Conservation (phyloP, 2,797 vertebrate genomes). For the Sebastes steindachneri region DNA sequence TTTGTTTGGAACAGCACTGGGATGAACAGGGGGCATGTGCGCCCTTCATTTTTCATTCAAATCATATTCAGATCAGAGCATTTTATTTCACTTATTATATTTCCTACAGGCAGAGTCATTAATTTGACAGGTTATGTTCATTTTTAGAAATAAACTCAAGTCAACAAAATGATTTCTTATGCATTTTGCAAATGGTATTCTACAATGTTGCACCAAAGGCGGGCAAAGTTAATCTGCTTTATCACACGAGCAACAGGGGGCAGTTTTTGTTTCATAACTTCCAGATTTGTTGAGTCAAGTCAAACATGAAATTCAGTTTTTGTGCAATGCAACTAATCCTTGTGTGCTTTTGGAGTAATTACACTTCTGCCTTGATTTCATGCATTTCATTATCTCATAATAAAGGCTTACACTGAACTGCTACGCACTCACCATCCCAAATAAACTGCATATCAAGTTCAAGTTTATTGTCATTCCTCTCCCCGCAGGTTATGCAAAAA, state of each 20-base stretch:
- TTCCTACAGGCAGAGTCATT: slow-evolving; percentile 50
- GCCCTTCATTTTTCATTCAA: slow-evolving; percentile 61
- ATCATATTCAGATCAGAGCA: slow-evolving; percentile 50
- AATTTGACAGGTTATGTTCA: slow-evolving; percentile 51
- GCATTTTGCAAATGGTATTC: slow-evolving; percentile 19
- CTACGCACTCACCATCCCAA: background rate
- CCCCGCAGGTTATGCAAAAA: background rate
- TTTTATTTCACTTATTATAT: slow-evolving; percentile 59
- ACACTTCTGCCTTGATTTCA: slow-evolving; percentile 47
- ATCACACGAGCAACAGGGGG: slow-evolving; percentile 43
- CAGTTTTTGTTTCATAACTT: slow-evolving; percentile 45
- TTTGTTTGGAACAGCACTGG: slow-evolving; percentile 43
- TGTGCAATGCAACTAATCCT: slow-evolving; percentile 39
- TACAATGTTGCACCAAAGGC: slow-evolving; percentile 23
- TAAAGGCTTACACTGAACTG: slow-evolving; percentile 8
- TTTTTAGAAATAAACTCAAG: slow-evolving; percentile 48
- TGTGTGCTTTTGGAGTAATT: slow-evolving; percentile 37
- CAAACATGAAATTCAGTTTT: slow-evolving; percentile 42
- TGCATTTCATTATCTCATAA: slow-evolving; percentile 24
- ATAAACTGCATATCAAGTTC: background rate
- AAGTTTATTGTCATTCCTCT: background rate
- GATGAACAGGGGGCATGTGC: slow-evolving; percentile 12
- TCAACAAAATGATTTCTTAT: slow-evolving; percentile 15
- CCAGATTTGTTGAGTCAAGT: slow-evolving; percentile 40
- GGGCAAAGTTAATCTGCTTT: slow-evolving; percentile 40